phyloP scores from a whole-genome alignment of 2,113 vertebrate genomes.

The Cinclus cinclus region DNA sequence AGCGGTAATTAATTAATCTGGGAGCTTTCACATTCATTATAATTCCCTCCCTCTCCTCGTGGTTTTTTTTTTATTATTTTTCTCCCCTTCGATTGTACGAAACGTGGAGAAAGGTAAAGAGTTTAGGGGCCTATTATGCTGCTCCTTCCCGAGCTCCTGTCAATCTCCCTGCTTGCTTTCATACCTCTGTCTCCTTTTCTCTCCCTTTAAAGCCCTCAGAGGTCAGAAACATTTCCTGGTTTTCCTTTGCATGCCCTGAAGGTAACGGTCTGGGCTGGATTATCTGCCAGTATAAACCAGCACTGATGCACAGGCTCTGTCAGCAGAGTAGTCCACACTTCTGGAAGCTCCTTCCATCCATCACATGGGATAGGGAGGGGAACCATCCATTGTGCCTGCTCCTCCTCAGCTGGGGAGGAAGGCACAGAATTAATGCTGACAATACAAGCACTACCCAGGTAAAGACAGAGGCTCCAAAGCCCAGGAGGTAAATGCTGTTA shows the following conservation, averaged over 20 bases:
- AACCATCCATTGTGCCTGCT: neutral
- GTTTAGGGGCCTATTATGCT: neutral
- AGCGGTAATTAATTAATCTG: conserved; percentile 51
- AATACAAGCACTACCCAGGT: neutral
- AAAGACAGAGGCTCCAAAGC: neutral
- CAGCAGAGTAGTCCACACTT: neutral
- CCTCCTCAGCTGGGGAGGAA: conserved; percentile 18
- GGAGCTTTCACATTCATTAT: neutral
- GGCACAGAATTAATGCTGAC: neutral
- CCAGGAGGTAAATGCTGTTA: neutral
- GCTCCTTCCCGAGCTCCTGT: neutral
- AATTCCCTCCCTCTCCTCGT: neutral
- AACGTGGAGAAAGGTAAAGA: neutral
- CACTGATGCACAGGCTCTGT: neutral
- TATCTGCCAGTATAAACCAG: neutral
- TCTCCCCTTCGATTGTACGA: neutral
- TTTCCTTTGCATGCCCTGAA: conserved; percentile 6
- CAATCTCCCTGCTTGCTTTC: neutral
- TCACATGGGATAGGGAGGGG: neutral
- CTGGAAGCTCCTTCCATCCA: neutral
- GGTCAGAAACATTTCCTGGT: conserved; percentile 53
- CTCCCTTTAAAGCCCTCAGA: conserved; percentile 1
- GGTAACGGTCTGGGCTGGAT: neutral
- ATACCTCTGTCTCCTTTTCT: neutral
- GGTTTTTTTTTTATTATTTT: neutral